phyloP scores from a whole-genome alignment of 2,113 vertebrate species.

The Gnathonemus longibarbis region DNA sequence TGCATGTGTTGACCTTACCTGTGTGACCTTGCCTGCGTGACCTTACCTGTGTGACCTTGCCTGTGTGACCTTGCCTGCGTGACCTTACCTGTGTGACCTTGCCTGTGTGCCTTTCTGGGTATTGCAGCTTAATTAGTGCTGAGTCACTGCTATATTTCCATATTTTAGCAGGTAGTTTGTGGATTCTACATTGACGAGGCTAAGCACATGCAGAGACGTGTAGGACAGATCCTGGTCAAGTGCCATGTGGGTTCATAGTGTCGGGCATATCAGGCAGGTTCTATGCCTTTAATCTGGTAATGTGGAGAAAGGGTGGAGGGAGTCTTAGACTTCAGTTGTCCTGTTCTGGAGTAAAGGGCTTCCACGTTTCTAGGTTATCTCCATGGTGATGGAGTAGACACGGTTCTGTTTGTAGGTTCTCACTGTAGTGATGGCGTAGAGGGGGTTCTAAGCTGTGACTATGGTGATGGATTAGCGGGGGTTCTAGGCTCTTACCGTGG shows the following conservation, averaged over 20 bases:
- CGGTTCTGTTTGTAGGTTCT: not conserved
- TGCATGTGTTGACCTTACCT: no score
- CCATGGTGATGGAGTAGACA: not conserved
- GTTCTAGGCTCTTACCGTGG: constrained; percentile 63
- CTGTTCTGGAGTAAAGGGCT: not conserved
- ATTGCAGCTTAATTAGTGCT: not conserved
- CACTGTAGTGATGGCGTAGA: not conserved
- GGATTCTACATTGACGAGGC: not conserved
- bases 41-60: no score
- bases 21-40: no score
- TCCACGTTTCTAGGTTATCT: not conserved
- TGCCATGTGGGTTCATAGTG: not conserved
- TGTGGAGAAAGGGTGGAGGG: not conserved
- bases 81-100: not conserved
- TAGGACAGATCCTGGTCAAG: not conserved
- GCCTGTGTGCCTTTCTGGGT: not conserved
- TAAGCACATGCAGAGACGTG: not conserved
- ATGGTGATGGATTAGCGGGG: not conserved
- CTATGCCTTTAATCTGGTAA: not conserved
- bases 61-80: no score
- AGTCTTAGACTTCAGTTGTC: not conserved
- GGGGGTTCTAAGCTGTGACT: not conserved
- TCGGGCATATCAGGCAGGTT: not conserved
- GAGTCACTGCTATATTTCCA: not conserved
- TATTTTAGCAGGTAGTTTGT: not conserved